Conservation (phyloP, 2,113 vertebrate species). For the Tamias sibiricus region DNA sequence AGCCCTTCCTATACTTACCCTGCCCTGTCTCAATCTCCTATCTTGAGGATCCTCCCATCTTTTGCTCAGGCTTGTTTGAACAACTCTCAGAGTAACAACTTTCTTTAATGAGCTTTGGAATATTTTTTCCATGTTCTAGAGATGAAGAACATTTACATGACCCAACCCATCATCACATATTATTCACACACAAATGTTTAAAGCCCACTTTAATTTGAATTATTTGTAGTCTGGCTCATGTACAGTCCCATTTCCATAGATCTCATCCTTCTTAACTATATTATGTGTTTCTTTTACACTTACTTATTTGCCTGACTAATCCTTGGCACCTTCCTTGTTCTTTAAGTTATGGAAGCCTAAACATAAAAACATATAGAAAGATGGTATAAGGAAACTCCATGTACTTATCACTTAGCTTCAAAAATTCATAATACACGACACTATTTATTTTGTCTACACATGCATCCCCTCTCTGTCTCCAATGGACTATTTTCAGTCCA, state of each 20-base stretch:
- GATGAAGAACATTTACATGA: not conserved
- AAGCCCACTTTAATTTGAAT: not conserved
- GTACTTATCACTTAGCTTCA: not conserved
- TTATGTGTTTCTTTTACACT: not conserved
- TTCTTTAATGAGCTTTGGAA: not conserved
- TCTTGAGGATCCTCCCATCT: not conserved
- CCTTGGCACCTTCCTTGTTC: not conserved
- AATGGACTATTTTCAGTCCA: too few relatives aligned
- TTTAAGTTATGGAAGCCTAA: not conserved
- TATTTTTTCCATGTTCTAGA: not conserved
- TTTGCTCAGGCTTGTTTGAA: not conserved
- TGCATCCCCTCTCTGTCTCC: accelerated
- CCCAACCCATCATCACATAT: not conserved
- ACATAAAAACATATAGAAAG: not conserved
- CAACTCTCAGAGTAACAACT: not conserved
- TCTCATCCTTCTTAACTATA: not conserved
- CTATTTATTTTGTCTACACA: not conserved
- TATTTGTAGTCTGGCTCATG: not conserved
- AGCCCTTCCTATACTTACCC: accelerated
- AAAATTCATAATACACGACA: not conserved
- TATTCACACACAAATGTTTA: not conserved
- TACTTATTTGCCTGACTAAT: not conserved
- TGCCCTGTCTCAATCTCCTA: not conserved
- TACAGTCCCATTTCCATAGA: not conserved
- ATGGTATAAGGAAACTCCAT: not conserved